These are phyloP conservation scores for Philypnodon macrostomus DNA, from an alignment of 2,797 vertebrate genomes.

Conservation along the genomic window DNA sequence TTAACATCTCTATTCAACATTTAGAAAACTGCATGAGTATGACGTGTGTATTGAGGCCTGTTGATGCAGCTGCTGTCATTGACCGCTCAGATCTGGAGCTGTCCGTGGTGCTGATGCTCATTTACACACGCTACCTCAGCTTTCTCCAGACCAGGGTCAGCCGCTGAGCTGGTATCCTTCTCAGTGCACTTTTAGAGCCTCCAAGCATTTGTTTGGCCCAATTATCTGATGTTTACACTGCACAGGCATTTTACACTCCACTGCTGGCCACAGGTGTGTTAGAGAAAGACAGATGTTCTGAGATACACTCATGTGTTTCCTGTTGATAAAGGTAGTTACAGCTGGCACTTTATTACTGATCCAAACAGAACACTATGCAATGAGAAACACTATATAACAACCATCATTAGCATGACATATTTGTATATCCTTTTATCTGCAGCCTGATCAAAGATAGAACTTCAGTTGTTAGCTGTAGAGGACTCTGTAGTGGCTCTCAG, in stretches of 20 bases:
- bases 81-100: constrained; percentile 40
- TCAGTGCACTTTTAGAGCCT: constrained; percentile 38
- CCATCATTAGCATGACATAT: neutral
- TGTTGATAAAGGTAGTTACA: constrained; percentile 15
- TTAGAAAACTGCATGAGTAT: neutral
- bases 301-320: constrained; percentile 22
- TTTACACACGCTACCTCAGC: constrained; percentile 61
- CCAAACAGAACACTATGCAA: neutral
- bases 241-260: constrained; percentile 17
- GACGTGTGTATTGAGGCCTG: constrained; percentile 14
- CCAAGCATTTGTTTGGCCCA: constrained; percentile 31
- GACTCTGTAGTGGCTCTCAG: constrained; percentile 12
- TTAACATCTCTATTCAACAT: too few relatives aligned
- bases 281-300: constrained; percentile 27
- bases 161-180: constrained; percentile 42
- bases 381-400: neutral
- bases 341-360: constrained; percentile 8
- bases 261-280: constrained; percentile 41
- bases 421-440: neutral
- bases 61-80: constrained; percentile 33
- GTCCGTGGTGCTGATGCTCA: constrained; percentile 58
- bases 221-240: constrained; percentile 29
- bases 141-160: constrained; percentile 53
- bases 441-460: neutral
- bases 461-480: constrained; percentile 3